Percentiles rank a stretch among this genome's conserved stretches.
Conservation (phyloP, 2,888 invertebrate species). For the Drosophila aldrichi region DNA sequence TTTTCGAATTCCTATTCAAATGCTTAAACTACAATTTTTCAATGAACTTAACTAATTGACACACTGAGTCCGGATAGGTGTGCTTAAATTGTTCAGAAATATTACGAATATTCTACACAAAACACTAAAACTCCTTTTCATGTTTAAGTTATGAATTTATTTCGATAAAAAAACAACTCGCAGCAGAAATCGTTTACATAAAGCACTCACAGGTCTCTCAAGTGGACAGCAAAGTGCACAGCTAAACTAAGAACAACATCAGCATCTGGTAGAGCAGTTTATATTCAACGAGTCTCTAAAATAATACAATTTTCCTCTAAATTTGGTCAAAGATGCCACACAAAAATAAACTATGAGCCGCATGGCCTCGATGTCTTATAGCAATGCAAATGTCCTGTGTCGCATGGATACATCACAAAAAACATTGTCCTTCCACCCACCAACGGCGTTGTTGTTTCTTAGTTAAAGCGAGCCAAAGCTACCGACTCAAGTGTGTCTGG, state of each 20-base stretch:
- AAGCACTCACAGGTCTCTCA: conserved; percentile 12
- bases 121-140: neutral
- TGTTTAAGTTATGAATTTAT: neutral
- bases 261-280: conserved; percentile 48
- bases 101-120: neutral
- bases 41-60: neutral
- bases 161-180: conserved; percentile 22
- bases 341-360: conserved; percentile 26
- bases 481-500: conserved; percentile 32
- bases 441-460: conserved; percentile 14
- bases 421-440: conserved; percentile 26
- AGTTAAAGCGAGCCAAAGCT: conserved; percentile 36
- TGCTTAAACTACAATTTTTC: conserved; percentile 5
- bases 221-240: conserved; percentile 45
- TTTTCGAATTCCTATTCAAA: conserved; percentile 4
- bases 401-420: conserved; percentile 47
- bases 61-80: neutral
- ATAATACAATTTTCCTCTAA: conserved; percentile 80
- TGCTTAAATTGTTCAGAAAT: neutral
- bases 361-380: conserved; percentile 34
- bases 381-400: conserved; percentile 66
- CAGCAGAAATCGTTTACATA: conserved; percentile 30
- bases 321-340: conserved; percentile 63
- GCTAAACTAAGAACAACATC: conserved; percentile 16
- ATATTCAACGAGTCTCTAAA: conserved; percentile 59